These are phyloP conservation scores for Cartodere bifasciata DNA, from an alignment of 2,888 invertebrate species.

Conservation along the genomic window DNA sequence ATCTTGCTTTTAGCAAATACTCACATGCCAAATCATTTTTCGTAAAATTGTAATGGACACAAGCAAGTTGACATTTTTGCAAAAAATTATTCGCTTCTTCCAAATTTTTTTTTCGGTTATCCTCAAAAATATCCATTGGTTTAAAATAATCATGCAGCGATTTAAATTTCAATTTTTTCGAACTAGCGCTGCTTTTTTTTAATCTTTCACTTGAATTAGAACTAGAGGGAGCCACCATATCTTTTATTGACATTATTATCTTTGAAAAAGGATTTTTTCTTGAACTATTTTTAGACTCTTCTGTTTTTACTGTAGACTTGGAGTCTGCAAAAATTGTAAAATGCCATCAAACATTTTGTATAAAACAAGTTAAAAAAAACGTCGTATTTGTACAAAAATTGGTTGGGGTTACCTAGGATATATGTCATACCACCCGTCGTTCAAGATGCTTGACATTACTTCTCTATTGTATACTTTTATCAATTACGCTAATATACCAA, in stretches of 20 bases:
- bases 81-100: slow-evolving; percentile 30
- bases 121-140: slow-evolving; percentile 24
- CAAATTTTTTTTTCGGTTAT: slow-evolving; percentile 27
- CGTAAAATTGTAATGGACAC: slow-evolving; percentile 32
- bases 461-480: too few relatives aligned
- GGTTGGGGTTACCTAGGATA: too few relatives aligned
- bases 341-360: too few relatives aligned
- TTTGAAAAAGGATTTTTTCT: too few relatives aligned
- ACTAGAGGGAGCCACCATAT: slow-evolving; percentile 3
- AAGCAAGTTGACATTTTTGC: slow-evolving; percentile 33
- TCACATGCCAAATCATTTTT: slow-evolving; percentile 35
- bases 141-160: slow-evolving; percentile 24
- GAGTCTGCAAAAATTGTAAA: too few relatives aligned
- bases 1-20: slow-evolving; percentile 39
- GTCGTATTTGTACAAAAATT: too few relatives aligned
- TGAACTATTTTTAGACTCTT: too few relatives aligned
- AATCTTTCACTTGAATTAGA: slow-evolving; percentile 2
- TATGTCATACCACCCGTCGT: too few relatives aligned
- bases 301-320: too few relatives aligned
- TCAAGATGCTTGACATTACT: too few relatives aligned
- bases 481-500: too few relatives aligned
- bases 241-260: slow-evolving; percentile 11
- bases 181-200: background rate
- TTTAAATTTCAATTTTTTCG: slow-evolving; percentile 10
- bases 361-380: too few relatives aligned